These are phyloP conservation scores for Gambusia affinis DNA, from an alignment of 2,113 vertebrate genomes.

Conservation along the genomic window DNA sequence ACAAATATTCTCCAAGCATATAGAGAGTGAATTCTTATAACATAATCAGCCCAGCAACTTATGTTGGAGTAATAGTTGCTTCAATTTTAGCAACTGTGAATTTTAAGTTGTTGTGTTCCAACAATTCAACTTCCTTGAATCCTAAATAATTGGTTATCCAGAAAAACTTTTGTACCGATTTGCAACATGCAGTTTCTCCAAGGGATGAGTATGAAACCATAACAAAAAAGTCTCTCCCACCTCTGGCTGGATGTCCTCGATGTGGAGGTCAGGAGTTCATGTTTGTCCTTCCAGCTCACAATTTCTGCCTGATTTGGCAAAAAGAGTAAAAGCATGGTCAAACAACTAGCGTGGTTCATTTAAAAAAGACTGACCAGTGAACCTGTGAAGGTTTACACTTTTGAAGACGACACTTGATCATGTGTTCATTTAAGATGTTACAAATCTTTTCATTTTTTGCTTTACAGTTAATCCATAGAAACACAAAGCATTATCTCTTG, in stretches of 20 bases:
- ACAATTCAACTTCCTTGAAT: too few relatives aligned
- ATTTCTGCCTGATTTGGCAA: slow-evolving; percentile 8
- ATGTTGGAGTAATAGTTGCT: too few relatives aligned
- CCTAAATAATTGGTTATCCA: not conserved
- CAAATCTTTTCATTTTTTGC: too few relatives aligned
- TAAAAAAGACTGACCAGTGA: not conserved
- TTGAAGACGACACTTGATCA: too few relatives aligned
- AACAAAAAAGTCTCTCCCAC: not conserved
- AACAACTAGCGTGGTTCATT: not conserved
- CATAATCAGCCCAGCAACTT: too few relatives aligned
- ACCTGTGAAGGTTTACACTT: too few relatives aligned
- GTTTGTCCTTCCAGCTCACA: not conserved
- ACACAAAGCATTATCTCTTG: not conserved
- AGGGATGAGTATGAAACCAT: not conserved
- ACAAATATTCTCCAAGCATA: too few relatives aligned
- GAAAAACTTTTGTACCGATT: not conserved
- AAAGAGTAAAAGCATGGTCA: not conserved
- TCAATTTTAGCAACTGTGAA: too few relatives aligned
- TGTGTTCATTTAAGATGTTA: too few relatives aligned
- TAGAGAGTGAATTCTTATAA: too few relatives aligned
- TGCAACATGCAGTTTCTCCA: not conserved
- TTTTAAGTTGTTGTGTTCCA: too few relatives aligned
- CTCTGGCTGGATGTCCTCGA: not conserved
- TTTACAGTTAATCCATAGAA: too few relatives aligned
- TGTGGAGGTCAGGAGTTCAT: not conserved